A percentile compares a stretch with the other conserved stretches of the same genome.
Evolutionary conservation across 2,888 invertebrate genomes (phyloP).

Genomic region (Liposcelis brunnea): DNA sequence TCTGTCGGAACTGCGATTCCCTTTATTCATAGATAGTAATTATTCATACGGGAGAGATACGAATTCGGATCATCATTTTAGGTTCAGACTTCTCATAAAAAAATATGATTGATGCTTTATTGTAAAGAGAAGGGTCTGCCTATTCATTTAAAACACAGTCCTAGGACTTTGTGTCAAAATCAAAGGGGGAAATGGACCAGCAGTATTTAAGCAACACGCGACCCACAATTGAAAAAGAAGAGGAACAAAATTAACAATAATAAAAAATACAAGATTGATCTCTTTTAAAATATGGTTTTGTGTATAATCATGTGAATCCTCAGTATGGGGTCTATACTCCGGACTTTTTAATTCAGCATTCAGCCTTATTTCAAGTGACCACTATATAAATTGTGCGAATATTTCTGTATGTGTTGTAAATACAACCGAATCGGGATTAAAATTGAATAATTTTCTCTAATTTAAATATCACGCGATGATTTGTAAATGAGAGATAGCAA

Average conservation of each 20-base stretch:
- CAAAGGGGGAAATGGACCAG: not conserved
- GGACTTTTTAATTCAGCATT: not conserved
- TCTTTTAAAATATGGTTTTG: constrained; percentile 9
- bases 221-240: constrained; percentile 8
- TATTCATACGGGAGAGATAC: not conserved
- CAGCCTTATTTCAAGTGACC: not conserved
- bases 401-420: no score
- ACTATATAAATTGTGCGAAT: no score
- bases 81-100: not conserved
- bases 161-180: constrained; percentile 12
- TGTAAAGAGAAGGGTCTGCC: not conserved
- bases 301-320: constrained; percentile 12
- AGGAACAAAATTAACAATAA: constrained; percentile 9
- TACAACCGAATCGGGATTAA: no score
- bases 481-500: no score
- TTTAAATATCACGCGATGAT: constrained; percentile 10
- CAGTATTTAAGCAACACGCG: constrained; percentile 9
- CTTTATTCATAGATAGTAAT: not conserved
- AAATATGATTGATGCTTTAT: constrained; percentile 7
- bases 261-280: constrained; percentile 10
- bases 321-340: constrained; percentile 8
- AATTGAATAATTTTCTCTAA: no score
- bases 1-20: no score
- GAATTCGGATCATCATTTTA: not conserved
- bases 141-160: not conserved